Conservation (phyloP, 2,797 vertebrate species). For the Leptoclinus maculatus region DNA sequence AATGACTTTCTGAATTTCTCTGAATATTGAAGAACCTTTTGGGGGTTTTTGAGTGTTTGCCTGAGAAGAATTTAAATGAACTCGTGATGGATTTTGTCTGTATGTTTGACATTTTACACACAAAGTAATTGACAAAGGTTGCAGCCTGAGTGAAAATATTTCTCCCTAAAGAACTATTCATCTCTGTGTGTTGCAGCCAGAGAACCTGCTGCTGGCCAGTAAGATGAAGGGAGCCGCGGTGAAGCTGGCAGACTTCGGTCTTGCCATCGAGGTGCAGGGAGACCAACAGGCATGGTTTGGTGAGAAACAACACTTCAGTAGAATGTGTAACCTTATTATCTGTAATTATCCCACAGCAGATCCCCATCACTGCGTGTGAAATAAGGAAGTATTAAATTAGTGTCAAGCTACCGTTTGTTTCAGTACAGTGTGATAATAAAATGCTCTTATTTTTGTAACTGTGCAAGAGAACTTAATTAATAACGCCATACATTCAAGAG, state of each 20-base stretch:
- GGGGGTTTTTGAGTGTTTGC: not conserved
- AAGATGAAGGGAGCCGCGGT: slow-evolving; percentile 99
- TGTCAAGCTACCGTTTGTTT: not conserved
- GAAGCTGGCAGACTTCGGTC: slow-evolving; percentile 97
- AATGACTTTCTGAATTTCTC: not conserved
- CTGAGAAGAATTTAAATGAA: not conserved
- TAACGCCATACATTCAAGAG: not conserved
- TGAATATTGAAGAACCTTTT: not conserved
- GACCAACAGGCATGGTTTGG: slow-evolving; percentile 99
- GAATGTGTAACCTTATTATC: not conserved
- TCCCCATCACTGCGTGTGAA: not conserved
- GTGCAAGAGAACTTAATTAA: not conserved
- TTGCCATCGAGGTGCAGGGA: slow-evolving; percentile 98
- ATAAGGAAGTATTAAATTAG: not conserved
- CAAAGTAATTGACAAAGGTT: not conserved
- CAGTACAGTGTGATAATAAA: not conserved
- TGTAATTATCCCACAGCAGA: not conserved
- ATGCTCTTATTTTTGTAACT: not conserved
- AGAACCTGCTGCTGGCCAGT: slow-evolving; percentile 97
- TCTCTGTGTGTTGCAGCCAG: slow-evolving; percentile 85
- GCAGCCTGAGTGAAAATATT: not conserved
- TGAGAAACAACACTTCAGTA: slow-evolving; percentile 76
- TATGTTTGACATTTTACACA: not conserved
- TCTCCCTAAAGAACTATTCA: not conserved
- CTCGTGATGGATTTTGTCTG: not conserved